A percentile compares a stretch with the other conserved stretches of the same genome.
These are phyloP conservation scores for Mycetomoellerius zeteki DNA, from an alignment of 1,140 invertebrate genomes.

Conservation along the genomic window DNA sequence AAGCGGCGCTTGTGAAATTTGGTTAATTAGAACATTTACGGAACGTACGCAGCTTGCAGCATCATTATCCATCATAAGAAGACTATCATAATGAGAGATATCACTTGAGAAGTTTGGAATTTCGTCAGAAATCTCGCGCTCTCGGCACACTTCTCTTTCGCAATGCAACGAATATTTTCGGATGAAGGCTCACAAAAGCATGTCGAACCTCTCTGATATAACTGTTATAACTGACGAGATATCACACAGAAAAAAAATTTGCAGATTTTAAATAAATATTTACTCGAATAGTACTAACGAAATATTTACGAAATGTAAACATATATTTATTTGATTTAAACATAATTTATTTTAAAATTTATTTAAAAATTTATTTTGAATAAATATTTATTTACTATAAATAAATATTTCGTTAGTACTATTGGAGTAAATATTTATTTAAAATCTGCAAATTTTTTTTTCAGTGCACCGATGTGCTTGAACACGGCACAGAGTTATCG, in stretches of 20 bases:
- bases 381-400: too few species aligned
- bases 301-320: too few species aligned
- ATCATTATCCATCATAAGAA: slow-evolving; percentile 28
- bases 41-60: background rate
- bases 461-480: background rate
- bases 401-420: too few species aligned
- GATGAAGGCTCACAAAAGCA: background rate
- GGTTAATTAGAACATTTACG: slow-evolving; percentile 45
- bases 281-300: too few species aligned
- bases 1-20: slow-evolving; percentile 18
- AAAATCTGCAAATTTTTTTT: too few species aligned
- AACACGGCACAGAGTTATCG: slow-evolving; percentile 13
- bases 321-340: too few species aligned
- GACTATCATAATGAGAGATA: slow-evolving; percentile 27
- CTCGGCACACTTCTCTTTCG: background rate
- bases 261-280: too few species aligned
- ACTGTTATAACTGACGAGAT: background rate
- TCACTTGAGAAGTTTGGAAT: slow-evolving; percentile 47
- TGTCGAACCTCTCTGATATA: slow-evolving; percentile 12
- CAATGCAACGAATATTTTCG: slow-evolving; percentile 44
- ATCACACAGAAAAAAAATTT: too few species aligned
- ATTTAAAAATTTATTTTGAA: too few species aligned
- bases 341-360: too few species aligned
- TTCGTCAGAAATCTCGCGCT: background rate
- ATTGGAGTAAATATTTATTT: too few species aligned